Percentiles rank a stretch among this genome's conserved stretches.
phyloP scores from a whole-genome alignment of 2,797 vertebrate species.

The Zenarchopterus dispar region DNA sequence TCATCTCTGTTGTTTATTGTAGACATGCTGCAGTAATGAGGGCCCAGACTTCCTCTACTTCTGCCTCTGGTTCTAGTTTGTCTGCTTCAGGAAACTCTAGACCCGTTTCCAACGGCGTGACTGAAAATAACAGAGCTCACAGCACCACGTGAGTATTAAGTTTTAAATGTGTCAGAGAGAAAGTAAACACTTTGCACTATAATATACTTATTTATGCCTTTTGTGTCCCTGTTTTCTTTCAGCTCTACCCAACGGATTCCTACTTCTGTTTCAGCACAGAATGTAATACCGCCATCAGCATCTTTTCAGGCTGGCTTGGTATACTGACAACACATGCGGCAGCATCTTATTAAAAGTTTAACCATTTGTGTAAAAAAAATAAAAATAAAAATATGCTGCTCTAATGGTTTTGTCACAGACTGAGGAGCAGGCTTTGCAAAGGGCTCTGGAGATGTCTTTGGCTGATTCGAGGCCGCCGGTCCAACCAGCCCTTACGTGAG shows the following conservation, averaged over 20 bases:
- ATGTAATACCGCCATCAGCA: constrained; percentile 75
- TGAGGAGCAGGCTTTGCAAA: constrained; percentile 95
- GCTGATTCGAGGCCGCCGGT: constrained; percentile 81
- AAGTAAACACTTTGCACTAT: neutral
- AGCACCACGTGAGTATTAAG: constrained; percentile 76
- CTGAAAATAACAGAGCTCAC: constrained; percentile 64
- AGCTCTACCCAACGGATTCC: constrained; percentile 61
- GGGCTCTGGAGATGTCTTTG: constrained; percentile 94
- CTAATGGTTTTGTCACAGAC: constrained; percentile 80
- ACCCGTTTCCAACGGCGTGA: constrained; percentile 69
- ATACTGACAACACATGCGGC: constrained; percentile 17
- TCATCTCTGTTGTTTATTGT: neutral
- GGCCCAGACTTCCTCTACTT: constrained; percentile 69
- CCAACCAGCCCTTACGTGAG: constrained; percentile 78
- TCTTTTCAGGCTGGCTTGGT: constrained; percentile 84
- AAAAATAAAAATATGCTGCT: constrained; percentile 9
- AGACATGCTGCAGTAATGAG: constrained; percentile 85
- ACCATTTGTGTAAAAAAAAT: neutral
- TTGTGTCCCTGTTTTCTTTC: constrained; percentile 3
- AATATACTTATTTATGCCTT: neutral
- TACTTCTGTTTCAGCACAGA: constrained; percentile 74
- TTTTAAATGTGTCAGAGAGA: neutral
- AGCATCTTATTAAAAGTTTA: neutral
- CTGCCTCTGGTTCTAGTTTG: constrained; percentile 46
- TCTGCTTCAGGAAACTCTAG: constrained; percentile 64